Evolutionary conservation across 1,140 invertebrate species (phyloP).

Genomic region (Eumeta japonica): DNA sequence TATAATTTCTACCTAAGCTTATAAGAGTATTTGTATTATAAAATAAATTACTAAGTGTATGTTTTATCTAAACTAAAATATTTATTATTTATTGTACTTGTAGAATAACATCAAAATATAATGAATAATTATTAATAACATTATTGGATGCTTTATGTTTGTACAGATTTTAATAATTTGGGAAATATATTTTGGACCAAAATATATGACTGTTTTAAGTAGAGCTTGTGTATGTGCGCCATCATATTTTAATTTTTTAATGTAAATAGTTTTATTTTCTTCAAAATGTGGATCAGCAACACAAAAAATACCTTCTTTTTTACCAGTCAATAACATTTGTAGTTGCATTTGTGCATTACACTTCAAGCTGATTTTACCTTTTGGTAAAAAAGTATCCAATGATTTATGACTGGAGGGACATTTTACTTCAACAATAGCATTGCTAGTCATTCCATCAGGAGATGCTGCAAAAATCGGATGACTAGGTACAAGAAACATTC

Average conservation of each 20-base stretch:
- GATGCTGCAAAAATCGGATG: conserved; percentile 1
- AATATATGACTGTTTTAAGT: not conserved
- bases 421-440: conserved; percentile 1
- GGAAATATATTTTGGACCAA: conserved; percentile 1
- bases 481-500: not conserved
- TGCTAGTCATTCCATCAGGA: conserved; percentile 1
- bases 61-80: conserved; percentile 1
- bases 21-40: conserved; percentile 1
- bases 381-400: conserved; percentile 1
- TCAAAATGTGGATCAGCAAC: conserved; percentile 1
- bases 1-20: conserved; percentile 1
- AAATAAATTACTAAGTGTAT: conserved; percentile 1
- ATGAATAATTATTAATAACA: conserved; percentile 1
- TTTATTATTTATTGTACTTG: conserved; percentile 1
- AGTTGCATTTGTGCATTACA: conserved; percentile 1
- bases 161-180: conserved; percentile 1
- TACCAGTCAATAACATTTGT: conserved; percentile 1
- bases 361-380: conserved; percentile 1
- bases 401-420: not conserved
- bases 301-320: not conserved
- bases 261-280: conserved; percentile 1
- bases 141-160: not conserved
- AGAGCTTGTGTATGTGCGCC: conserved; percentile 1
- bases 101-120: conserved; percentile 1
- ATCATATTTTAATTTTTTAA: conserved; percentile 1